Evolutionary conservation across 2,113 vertebrate genomes (phyloP), one percentile per base, ranked within the genome.

Genomic region (Nematolebias whitei): DNA sequence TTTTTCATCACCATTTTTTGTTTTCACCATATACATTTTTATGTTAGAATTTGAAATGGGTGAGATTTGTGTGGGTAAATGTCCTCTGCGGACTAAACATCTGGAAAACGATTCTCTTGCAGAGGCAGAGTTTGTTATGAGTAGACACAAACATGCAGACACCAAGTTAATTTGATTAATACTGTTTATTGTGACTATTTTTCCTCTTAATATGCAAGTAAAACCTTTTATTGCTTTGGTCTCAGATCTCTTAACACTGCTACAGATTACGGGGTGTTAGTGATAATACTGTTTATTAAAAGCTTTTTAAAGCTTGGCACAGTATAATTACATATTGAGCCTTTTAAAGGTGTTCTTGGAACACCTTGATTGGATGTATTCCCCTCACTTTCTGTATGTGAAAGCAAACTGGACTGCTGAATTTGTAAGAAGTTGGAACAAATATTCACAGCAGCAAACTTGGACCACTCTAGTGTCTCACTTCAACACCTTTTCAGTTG

Each of bases 281-380:
- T 68, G 19, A 14, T 85, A 87, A 87, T 82, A 86, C 83, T 85
- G 76, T 54, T 53, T 39, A 69, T 29, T 16, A 26, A 44, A 18
- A 59, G 44, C 29, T 68, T 10, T 32, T n/a, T 6, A n/a, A 56
- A 60, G 9, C 13, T 26, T 43, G 47, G 52, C 38, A 38, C 35
- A 35, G 14, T 35, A 15, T 44, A 7, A 0, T 10, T 18, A 65
- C 52, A 47, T 41, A 22, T 32, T 43, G 4, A 7, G 10, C 40
- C 29, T 2, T 18, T 38, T 3, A 54, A 12, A 58, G 26, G 10
- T 35, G 32, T 35, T 35, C 24, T 39, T 52, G 15, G 32, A 51
- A 45, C 8, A 4, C 32, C n/a, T n/a, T n/a, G n/a, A n/a, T n/a
- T n/a, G n/a, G 9, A 8, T 8, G 10, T 8, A 2, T 9, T 35